Percentiles rank a stretch among this genome's conserved stretches.
Evolutionary conservation across 1,140 invertebrate species (phyloP).

Genomic region (Metopolophium dirhodum): DNA sequence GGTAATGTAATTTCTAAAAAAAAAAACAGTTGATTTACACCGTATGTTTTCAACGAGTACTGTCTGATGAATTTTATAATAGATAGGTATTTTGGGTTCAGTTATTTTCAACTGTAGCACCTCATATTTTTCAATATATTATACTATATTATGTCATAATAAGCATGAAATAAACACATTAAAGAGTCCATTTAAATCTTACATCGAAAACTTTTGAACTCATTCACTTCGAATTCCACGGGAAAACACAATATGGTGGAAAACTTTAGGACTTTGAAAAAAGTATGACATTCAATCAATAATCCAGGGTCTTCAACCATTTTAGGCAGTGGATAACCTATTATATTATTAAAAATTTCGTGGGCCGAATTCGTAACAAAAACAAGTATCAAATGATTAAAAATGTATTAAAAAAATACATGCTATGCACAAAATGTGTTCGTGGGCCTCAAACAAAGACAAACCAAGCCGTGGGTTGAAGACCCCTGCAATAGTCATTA

Average conservation of each 20-base stretch:
- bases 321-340: too few species aligned
- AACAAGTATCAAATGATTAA: too few species aligned
- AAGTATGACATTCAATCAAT: not conserved
- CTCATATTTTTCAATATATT: not conserved
- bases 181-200: not conserved
- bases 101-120: not conserved
- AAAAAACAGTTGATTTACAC: not conserved
- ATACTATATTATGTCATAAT: not conserved
- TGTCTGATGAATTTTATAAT: too few species aligned
- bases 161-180: not conserved
- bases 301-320: too few species aligned
- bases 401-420: too few species aligned
- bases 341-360: too few species aligned
- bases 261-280: not conserved
- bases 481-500: not conserved
- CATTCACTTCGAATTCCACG: not conserved
- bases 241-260: not conserved
- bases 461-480: too few species aligned
- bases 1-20: not conserved
- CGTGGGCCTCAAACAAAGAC: too few species aligned
- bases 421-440: too few species aligned
- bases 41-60: not conserved
- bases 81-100: not conserved
- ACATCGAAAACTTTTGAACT: not conserved
- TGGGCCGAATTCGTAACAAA: too few species aligned